phyloP scores from a whole-genome alignment of 2,113 vertebrate species.

The Oreamnos americanus region DNA sequence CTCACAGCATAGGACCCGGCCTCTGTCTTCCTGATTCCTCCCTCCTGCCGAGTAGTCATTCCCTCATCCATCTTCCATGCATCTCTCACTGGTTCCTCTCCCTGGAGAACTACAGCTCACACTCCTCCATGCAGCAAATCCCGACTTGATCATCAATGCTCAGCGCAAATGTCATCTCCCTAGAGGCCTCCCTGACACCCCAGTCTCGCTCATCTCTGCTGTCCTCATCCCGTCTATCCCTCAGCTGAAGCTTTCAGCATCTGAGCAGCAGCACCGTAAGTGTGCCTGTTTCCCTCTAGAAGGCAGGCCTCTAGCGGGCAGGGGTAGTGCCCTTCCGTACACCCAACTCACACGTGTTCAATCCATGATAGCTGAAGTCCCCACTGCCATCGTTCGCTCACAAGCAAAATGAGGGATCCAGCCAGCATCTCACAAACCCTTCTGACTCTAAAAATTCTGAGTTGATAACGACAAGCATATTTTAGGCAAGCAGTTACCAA shows the following conservation, averaged over 20 bases:
- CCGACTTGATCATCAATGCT: not conserved
- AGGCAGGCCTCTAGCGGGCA: not conserved
- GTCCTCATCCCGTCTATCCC: not conserved
- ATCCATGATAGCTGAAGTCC: not conserved
- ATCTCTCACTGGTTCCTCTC: not conserved
- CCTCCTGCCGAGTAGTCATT: not conserved
- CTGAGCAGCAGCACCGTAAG: rapidly evolving
- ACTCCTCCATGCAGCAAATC: not conserved
- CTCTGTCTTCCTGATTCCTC: not conserved
- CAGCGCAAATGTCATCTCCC: not conserved
- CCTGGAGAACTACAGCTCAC: not conserved
- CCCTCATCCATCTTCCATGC: not conserved
- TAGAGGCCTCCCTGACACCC: not conserved
- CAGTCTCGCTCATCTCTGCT: not conserved
- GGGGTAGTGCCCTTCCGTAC: rapidly evolving
- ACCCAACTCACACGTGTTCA: not conserved
- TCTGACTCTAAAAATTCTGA: not conserved
- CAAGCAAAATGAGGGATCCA: not conserved
- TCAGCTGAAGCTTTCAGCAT: not conserved
- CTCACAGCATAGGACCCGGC: not conserved
- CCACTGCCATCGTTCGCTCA: not conserved
- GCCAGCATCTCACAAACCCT: not conserved
- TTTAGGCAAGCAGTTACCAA: not conserved
- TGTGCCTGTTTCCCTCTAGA: not conserved
- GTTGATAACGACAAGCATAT: not conserved